Conservation (phyloP, 53 echinoderm and acorn worm species). For the Patiria pectinifera region DNA sequence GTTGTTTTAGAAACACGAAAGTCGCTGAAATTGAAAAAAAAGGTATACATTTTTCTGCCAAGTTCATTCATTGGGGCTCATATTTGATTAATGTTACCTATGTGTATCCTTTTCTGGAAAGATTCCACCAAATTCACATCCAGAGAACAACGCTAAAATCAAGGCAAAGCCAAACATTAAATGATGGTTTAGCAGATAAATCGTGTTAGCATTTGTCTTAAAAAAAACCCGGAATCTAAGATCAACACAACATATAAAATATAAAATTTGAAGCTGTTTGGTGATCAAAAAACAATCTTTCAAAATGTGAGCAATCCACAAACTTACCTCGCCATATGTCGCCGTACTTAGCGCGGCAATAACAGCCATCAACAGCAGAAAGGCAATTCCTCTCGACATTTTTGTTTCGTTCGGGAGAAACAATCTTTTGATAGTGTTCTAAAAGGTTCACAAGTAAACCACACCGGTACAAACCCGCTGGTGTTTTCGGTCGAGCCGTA, state of each 20-base stretch:
- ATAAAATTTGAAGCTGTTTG: no score
- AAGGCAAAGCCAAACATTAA: not conserved
- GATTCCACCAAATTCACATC: not conserved
- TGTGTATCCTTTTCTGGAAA: not conserved
- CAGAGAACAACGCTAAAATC: not conserved
- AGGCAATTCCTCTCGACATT: conserved; percentile 11
- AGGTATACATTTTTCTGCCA: no score
- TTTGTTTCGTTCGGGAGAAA: not conserved
- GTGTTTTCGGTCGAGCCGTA: not conserved
- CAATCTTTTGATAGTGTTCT: not conserved
- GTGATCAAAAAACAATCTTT: not conserved
- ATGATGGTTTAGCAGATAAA: no score
- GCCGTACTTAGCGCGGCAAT: conserved; percentile 40
- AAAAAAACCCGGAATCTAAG: no score
- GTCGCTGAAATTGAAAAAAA: no score
- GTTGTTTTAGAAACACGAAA: no score
- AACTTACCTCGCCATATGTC: conserved; percentile 60
- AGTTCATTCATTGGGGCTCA: no score
- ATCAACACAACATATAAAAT: no score
- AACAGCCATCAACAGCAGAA: conserved; percentile 30
- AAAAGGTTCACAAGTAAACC: not conserved
- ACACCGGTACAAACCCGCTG: not conserved
- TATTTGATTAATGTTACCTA: no score
- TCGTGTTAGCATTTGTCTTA: no score
- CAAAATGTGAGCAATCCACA: no score